Evolutionary conservation across 2,888 invertebrate species (phyloP).

Genomic region (Ophraella communa): DNA sequence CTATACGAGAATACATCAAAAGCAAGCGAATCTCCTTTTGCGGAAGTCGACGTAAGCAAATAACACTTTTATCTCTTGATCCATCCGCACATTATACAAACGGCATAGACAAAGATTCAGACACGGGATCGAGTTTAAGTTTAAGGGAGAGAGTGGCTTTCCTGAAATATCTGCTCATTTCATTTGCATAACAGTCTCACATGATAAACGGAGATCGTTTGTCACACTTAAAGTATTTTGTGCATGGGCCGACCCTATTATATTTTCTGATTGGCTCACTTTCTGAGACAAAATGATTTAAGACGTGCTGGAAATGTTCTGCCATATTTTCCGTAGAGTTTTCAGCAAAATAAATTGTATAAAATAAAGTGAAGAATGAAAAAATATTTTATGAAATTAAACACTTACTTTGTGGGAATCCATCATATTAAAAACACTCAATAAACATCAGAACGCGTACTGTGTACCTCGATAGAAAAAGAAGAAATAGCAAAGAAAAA

Average conservation of each 20-base stretch:
- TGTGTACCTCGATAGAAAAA: no score
- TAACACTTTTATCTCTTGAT: not conserved
- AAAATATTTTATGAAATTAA: no score
- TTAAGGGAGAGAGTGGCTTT: slow-evolving; percentile 29
- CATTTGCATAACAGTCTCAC: slow-evolving; percentile 45
- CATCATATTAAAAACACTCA: no score
- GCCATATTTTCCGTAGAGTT: not conserved
- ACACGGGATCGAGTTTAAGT: not conserved
- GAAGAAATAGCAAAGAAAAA: no score
- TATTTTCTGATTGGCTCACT: slow-evolving; percentile 57
- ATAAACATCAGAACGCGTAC: no score
- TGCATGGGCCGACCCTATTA: slow-evolving; percentile 54
- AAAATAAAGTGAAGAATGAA: no score
- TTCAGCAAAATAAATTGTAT: no score
- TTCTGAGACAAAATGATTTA: slow-evolving; percentile 56
- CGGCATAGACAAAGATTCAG: slow-evolving; percentile 16
- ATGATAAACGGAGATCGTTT: slow-evolving; percentile 48
- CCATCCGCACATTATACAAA: slow-evolving; percentile 8
- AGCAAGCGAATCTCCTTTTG: slow-evolving; percentile 1
- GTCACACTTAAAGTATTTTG: slow-evolving; percentile 45
- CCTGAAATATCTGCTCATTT: slow-evolving; percentile 37
- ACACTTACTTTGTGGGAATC: no score
- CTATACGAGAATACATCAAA: not conserved
- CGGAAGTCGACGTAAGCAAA: not conserved
- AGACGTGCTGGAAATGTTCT: slow-evolving; percentile 47